phyloP scores from a whole-genome alignment of 92 coral and sea anemone species.

The Parazoanthus swiftii region DNA sequence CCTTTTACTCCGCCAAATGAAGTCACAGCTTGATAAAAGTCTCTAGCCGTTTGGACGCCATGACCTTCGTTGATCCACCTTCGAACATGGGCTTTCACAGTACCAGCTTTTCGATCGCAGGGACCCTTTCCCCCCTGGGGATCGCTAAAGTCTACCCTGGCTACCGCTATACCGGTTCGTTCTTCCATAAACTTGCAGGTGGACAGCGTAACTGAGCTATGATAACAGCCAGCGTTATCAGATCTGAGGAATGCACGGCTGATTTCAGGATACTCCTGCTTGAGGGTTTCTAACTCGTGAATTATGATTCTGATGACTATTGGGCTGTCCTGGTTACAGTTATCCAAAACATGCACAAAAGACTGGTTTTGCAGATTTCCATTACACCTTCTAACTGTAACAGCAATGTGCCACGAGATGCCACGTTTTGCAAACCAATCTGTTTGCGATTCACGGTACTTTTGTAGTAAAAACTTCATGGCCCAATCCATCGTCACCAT shows the following conservation, averaged over 20 bases:
- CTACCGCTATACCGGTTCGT: constrained; percentile 29
- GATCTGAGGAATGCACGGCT: constrained; percentile 2
- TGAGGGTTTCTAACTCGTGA: constrained; percentile 16
- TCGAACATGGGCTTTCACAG: constrained; percentile 45
- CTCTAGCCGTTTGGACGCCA: constrained; percentile 40
- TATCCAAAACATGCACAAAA: constrained; percentile 6
- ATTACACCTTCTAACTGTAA: constrained; percentile 6
- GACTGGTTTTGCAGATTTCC: constrained; percentile 3
- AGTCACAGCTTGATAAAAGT: constrained; percentile 35
- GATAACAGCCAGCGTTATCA: constrained; percentile 38
- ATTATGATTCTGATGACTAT: constrained; percentile 12
- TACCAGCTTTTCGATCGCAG: constrained; percentile 49
- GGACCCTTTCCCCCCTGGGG: constrained; percentile 52
- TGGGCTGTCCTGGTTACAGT: constrained; percentile 10
- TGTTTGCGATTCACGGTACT: constrained; percentile 36
- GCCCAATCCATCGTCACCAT: constrained; percentile 30
- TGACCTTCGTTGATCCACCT: constrained; percentile 42
- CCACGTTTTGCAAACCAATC: constrained; percentile 40
- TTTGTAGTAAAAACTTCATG: constrained; percentile 26
- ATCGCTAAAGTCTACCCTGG: constrained; percentile 43
- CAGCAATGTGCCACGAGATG: constrained; percentile 23
- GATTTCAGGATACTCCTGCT: constrained; percentile 29
- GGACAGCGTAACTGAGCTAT: constrained; percentile 28
- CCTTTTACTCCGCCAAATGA: constrained; percentile 45
- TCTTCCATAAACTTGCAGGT: constrained; percentile 25